These are phyloP conservation scores for Acestrorhynchus altus DNA, from an alignment of 2,797 vertebrate species.

Conservation along the genomic window DNA sequence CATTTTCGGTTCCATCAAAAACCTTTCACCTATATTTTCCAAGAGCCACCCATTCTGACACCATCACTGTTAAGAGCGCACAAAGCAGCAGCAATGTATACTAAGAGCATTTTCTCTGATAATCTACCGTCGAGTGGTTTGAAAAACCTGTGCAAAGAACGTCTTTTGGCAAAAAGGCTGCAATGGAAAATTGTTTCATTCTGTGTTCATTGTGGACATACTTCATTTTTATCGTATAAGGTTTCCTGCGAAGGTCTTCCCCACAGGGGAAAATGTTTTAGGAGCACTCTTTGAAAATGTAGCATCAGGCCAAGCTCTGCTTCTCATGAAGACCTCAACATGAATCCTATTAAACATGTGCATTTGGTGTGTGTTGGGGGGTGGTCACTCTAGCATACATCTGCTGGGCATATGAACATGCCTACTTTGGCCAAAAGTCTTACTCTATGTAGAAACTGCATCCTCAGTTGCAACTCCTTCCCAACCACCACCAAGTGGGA, in stretches of 20 bases:
- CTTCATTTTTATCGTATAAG: conserved; percentile 17
- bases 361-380: conserved; percentile 40
- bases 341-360: conserved; percentile 57
- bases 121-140: neutral
- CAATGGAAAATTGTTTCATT: neutral
- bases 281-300: conserved; percentile 32
- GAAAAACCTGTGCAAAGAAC: conserved; percentile 7
- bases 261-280: conserved; percentile 18
- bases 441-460: neutral
- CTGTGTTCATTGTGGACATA: conserved; percentile 1
- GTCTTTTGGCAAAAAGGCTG: neutral
- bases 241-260: conserved; percentile 20
- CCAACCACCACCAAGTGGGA: neutral
- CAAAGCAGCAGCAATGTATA: neutral
- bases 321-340: conserved; percentile 43
- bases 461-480: neutral
- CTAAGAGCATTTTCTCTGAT: neutral
- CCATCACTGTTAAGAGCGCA: neutral
- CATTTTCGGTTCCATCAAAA: no score
- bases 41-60: neutral
- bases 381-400: conserved; percentile 53
- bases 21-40: no score
- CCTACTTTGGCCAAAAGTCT: neutral
- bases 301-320: conserved; percentile 27
- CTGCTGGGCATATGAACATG: conserved; percentile 61